Evolutionary conservation across 2,113 vertebrate genomes (phyloP).

Genomic region (Zingel zingel): DNA sequence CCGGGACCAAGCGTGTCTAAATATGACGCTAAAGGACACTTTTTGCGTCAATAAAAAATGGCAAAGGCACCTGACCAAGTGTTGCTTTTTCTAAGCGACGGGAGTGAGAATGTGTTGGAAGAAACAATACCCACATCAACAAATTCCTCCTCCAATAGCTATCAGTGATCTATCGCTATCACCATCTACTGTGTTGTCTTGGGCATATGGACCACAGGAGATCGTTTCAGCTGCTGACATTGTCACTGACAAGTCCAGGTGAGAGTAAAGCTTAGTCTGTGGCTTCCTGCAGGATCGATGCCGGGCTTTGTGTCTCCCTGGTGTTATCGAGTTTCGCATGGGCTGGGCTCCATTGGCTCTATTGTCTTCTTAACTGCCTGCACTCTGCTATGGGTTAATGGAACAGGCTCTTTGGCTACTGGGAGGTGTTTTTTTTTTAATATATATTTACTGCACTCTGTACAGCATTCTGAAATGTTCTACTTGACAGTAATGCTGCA

Average conservation of each 20-base stretch:
- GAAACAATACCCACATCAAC: background rate
- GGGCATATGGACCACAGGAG: background rate
- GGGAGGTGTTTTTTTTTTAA: background rate
- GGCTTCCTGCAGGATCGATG: constrained; percentile 53
- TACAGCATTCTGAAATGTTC: constrained; percentile 2
- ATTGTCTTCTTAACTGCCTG: constrained; percentile 64
- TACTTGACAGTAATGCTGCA: background rate
- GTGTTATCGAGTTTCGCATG: constrained; percentile 56
- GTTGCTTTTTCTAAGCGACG: too few species aligned
- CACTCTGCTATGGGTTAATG: constrained; percentile 63
- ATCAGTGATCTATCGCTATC: background rate
- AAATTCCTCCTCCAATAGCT: background rate
- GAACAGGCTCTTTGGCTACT: constrained; percentile 48
- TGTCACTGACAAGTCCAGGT: constrained; percentile 42
- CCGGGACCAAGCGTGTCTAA: too few species aligned
- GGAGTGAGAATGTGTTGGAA: too few species aligned
- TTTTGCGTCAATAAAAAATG: too few species aligned
- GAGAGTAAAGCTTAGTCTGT: constrained; percentile 31
- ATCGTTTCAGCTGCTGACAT: constrained; percentile 17
- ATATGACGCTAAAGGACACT: too few species aligned
- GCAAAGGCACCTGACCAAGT: too few species aligned
- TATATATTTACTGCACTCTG: constrained; percentile 5
- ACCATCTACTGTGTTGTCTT: background rate
- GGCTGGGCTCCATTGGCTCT: constrained; percentile 26
- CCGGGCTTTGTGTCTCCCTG: constrained; percentile 51